These are phyloP conservation scores for Caenorhabditis afra DNA, from an alignment of 2,888 invertebrate genomes.

Conservation along the genomic window DNA sequence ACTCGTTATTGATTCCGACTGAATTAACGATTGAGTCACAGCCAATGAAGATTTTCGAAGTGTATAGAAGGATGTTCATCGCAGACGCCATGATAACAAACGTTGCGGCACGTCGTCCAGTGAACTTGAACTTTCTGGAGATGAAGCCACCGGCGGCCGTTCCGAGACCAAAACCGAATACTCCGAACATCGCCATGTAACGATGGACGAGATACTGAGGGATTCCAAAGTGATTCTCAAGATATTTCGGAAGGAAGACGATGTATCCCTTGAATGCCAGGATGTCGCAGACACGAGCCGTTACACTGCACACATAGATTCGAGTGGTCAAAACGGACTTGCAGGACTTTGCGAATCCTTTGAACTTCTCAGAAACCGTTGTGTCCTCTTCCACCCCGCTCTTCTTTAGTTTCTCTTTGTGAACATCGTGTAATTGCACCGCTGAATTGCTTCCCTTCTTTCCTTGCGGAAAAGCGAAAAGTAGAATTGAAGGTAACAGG, in stretches of 20 bases:
- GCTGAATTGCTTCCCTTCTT: slow-evolving; percentile 41
- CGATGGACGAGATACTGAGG: slow-evolving; percentile 79
- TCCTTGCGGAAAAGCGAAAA: slow-evolving; percentile 81
- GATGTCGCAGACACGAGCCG: slow-evolving; percentile 79
- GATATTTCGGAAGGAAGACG: slow-evolving; percentile 80
- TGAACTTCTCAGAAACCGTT: slow-evolving; percentile 41
- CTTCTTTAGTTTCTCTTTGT: slow-evolving; percentile 48
- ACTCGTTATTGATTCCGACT: slow-evolving; percentile 68
- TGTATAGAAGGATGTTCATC: slow-evolving; percentile 72
- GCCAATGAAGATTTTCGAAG: slow-evolving; percentile 76
- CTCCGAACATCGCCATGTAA: slow-evolving; percentile 79
- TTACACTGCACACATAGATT: slow-evolving; percentile 75
- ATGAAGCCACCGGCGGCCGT: slow-evolving; percentile 73
- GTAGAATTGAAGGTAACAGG: slow-evolving; percentile 76
- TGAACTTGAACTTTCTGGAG: slow-evolving; percentile 69
- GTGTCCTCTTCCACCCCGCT: slow-evolving; percentile 32
- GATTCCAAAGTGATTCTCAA: slow-evolving; percentile 80
- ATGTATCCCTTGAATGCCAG: slow-evolving; percentile 80
- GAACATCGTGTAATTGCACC: slow-evolving; percentile 52
- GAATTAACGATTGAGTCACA: slow-evolving; percentile 78
- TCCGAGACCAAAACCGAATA: slow-evolving; percentile 80
- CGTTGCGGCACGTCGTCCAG: slow-evolving; percentile 65
- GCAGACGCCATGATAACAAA: slow-evolving; percentile 75
- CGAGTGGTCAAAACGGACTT: slow-evolving; percentile 70
- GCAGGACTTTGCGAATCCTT: slow-evolving; percentile 71